phyloP scores from a whole-genome alignment of 2,888 invertebrate species.

The Drosophila sordidula region DNA sequence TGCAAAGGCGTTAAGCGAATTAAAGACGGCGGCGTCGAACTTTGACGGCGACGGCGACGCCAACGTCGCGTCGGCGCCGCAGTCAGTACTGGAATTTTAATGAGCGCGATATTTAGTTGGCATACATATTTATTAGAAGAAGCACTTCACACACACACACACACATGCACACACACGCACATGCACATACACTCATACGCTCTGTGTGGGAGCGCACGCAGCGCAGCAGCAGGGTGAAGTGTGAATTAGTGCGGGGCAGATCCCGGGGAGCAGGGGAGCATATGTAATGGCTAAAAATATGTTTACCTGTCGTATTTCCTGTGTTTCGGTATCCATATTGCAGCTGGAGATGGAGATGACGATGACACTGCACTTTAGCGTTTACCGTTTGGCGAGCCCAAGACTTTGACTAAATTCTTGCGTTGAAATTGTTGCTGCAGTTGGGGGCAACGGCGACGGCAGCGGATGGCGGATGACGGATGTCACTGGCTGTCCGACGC shows the following conservation, averaged over 20 bases:
- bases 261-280: not conserved
- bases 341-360: slow-evolving; percentile 27
- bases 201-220: slow-evolving; percentile 8
- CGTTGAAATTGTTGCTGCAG: slow-evolving; percentile 31
- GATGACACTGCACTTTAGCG: slow-evolving; percentile 53
- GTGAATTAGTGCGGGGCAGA: slow-evolving; percentile 2
- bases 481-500: slow-evolving; percentile 76
- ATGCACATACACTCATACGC: not conserved
- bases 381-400: slow-evolving; percentile 13
- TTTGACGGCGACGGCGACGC: slow-evolving; percentile 13
- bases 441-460: slow-evolving; percentile 16
- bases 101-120: slow-evolving; percentile 65
- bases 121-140: slow-evolving; percentile 14
- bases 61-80: slow-evolving; percentile 23
- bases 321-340: slow-evolving; percentile 84
- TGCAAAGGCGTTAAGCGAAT: slow-evolving; percentile 56
- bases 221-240: not conserved
- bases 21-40: slow-evolving; percentile 29
- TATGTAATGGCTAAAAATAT: slow-evolving; percentile 52
- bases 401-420: slow-evolving; percentile 37
- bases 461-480: slow-evolving; percentile 13
- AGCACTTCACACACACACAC: slow-evolving; percentile 10
- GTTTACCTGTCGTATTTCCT: slow-evolving; percentile 84
- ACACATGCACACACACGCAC: not conserved
- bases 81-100: slow-evolving; percentile 71